These are phyloP conservation scores for Microcebus jonahi DNA, from an alignment of 2,113 vertebrate genomes.

Conservation along the genomic window DNA sequence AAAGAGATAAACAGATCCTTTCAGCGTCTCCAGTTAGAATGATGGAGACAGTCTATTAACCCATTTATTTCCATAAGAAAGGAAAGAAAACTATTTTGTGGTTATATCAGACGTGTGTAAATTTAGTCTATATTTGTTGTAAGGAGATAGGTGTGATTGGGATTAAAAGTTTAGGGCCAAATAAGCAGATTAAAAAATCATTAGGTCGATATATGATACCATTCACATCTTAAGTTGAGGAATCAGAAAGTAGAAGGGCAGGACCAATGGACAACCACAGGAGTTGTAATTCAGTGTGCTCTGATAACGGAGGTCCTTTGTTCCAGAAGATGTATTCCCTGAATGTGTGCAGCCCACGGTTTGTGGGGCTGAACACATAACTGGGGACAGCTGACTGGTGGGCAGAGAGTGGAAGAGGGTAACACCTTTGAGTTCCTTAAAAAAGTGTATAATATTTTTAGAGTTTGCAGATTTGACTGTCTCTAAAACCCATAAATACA, in stretches of 20 bases:
- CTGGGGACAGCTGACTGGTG: background rate
- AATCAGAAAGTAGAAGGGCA: background rate
- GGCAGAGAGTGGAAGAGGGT: background rate
- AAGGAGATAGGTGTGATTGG: background rate
- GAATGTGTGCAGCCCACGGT: too few relatives aligned
- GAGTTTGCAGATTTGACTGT: background rate
- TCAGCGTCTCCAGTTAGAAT: background rate
- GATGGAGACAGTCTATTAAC: background rate
- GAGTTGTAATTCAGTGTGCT: background rate
- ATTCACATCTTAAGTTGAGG: background rate
- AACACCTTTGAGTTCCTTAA: background rate
- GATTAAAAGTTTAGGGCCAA: background rate
- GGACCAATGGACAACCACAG: background rate
- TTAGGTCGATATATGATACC: background rate
- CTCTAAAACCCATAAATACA: background rate
- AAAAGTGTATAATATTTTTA: background rate
- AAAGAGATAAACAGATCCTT: background rate
- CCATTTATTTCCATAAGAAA: background rate
- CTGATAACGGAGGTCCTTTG: background rate
- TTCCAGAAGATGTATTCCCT: background rate
- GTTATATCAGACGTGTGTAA: background rate
- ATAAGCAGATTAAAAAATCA: background rate
- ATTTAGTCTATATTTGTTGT: background rate
- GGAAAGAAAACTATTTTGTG: background rate
- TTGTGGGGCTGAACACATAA: background rate